Percentiles rank a stretch among this genome's conserved stretches.
Evolutionary conservation across 2,113 vertebrate genomes (phyloP).

Genomic region (Myxocyprinus asiaticus): DNA sequence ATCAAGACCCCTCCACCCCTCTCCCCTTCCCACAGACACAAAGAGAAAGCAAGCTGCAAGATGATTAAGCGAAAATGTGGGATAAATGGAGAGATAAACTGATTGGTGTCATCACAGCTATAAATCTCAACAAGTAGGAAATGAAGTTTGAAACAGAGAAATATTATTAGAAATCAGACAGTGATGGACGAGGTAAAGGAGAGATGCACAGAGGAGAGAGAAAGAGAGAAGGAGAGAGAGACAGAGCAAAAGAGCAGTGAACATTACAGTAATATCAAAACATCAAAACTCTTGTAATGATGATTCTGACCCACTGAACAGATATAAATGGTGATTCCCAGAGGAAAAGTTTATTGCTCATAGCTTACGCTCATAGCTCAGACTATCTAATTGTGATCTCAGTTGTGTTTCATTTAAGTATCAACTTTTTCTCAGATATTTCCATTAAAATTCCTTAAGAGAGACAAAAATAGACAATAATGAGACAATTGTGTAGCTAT

Average conservation of each 20-base stretch:
- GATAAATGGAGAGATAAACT: constrained; percentile 82
- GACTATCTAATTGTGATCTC: background rate
- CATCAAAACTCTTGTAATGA: too few species aligned
- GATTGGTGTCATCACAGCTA: constrained; percentile 81
- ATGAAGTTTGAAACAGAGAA: constrained; percentile 81
- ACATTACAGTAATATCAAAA: background rate
- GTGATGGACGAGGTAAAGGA: constrained; percentile 75
- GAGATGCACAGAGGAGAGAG: constrained; percentile 22
- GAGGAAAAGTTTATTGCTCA: background rate
- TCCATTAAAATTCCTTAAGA: background rate
- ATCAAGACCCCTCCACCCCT: constrained; percentile 61
- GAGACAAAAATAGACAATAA: background rate
- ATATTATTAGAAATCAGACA: constrained; percentile 85
- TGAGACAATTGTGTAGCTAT: too few species aligned
- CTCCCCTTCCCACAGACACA: constrained; percentile 60
- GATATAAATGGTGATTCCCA: too few species aligned
- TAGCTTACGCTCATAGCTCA: background rate
- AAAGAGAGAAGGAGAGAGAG: constrained; percentile 33
- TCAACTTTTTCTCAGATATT: background rate
- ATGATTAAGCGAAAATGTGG: constrained; percentile 81
- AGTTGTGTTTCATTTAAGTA: background rate
- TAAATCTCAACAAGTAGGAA: constrained; percentile 81
- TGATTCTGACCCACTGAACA: too few species aligned
- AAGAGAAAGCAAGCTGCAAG: constrained; percentile 58
- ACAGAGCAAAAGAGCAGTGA: constrained; percentile 45